Percentiles rank a stretch among this genome's conserved stretches.
Conservation (phyloP, 2,888 invertebrate species). For the Malthinus seriepunctatus region DNA sequence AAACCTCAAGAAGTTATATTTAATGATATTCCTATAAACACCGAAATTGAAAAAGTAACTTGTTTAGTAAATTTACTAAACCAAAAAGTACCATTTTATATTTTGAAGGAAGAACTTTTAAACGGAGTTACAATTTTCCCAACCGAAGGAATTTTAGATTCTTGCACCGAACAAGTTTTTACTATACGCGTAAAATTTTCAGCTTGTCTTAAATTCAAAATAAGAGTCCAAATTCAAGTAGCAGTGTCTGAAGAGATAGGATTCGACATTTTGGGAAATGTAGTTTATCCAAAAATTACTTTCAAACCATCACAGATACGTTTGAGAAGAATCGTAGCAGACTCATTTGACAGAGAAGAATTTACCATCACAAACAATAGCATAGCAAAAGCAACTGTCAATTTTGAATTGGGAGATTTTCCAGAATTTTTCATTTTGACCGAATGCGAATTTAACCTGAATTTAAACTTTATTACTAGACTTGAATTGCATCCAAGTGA, state of each 20-base stretch:
- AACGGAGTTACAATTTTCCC: constrained; percentile 39
- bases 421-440: constrained; percentile 48
- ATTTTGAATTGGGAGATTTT: constrained; percentile 46
- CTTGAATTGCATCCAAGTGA: constrained; percentile 41
- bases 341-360: constrained; percentile 41
- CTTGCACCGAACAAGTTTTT: constrained; percentile 37
- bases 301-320: constrained; percentile 59
- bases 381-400: constrained; percentile 37
- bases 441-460: constrained; percentile 27
- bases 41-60: constrained; percentile 32
- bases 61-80: constrained; percentile 24
- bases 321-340: constrained; percentile 54
- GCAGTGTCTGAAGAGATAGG: constrained; percentile 53
- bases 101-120: constrained; percentile 35
- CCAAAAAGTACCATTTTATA: constrained; percentile 20
- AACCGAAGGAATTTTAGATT: constrained; percentile 33
- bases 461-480: background rate
- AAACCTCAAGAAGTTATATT: constrained; percentile 35
- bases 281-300: constrained; percentile 57
- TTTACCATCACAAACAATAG: constrained; percentile 47
- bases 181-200: constrained; percentile 30
- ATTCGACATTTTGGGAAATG: constrained; percentile 56
- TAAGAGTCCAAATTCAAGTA: constrained; percentile 27
- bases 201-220: constrained; percentile 23
- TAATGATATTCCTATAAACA: constrained; percentile 50